Evolutionary conservation across 2,888 invertebrate genomes (phyloP).

Genomic region (Pelosia muscerda): DNA sequence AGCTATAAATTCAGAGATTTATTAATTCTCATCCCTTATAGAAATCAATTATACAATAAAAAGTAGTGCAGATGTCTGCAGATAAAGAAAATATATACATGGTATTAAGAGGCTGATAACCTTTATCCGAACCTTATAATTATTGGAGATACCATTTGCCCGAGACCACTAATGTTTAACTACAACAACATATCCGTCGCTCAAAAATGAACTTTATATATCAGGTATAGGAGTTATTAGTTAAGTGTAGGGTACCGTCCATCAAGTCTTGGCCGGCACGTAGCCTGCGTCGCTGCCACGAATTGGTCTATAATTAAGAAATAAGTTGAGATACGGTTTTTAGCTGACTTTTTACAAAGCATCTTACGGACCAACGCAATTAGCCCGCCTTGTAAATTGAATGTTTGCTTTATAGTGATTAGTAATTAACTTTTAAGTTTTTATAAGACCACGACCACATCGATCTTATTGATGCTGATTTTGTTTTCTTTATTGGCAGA

Average conservation of each 20-base stretch:
- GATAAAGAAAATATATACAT: slow-evolving; percentile 72
- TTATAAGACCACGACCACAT: slow-evolving; percentile 74
- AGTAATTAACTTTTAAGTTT: slow-evolving; percentile 83
- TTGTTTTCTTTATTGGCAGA: slow-evolving; percentile 70
- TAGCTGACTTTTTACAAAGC: slow-evolving; percentile 83
- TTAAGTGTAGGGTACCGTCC: slow-evolving; percentile 44
- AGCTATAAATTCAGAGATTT: not conserved
- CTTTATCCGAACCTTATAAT: slow-evolving; percentile 82
- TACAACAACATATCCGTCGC: slow-evolving; percentile 45
- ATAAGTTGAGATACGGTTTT: slow-evolving; percentile 86
- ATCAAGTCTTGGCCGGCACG: slow-evolving; percentile 74
- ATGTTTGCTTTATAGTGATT: slow-evolving; percentile 87
- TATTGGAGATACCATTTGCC: slow-evolving; percentile 83
- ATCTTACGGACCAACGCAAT: slow-evolving; percentile 81
- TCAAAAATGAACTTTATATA: slow-evolving; percentile 57
- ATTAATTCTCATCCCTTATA: slow-evolving; percentile 28
- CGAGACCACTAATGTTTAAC: slow-evolving; percentile 69
- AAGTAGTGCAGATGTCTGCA: slow-evolving; percentile 67
- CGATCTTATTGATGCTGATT: slow-evolving; percentile 73
- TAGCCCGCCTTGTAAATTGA: slow-evolving; percentile 86
- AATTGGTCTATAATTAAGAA: slow-evolving; percentile 87
- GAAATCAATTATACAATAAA: slow-evolving; percentile 50
- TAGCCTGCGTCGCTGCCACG: slow-evolving; percentile 79
- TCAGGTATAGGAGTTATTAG: slow-evolving; percentile 54
- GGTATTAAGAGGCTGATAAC: slow-evolving; percentile 83